A percentile compares a stretch with the other conserved stretches of the same genome.
These are phyloP conservation scores for Clivina fossor DNA, from an alignment of 2,888 invertebrate species.

Conservation along the genomic window DNA sequence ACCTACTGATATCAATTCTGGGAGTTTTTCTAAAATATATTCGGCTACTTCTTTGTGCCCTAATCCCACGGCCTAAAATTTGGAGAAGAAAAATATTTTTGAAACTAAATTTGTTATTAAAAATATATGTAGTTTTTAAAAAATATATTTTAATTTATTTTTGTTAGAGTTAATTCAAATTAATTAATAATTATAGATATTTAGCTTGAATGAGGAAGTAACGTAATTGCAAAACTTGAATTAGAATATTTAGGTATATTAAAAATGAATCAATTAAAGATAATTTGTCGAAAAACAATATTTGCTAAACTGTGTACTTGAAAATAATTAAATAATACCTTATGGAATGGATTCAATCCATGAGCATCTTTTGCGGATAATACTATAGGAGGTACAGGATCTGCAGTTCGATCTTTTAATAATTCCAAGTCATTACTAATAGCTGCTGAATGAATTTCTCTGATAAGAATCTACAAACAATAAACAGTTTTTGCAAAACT, in stretches of 20 bases:
- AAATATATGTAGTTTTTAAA: no score
- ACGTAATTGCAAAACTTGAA: no score
- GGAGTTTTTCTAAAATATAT: constrained; percentile 70
- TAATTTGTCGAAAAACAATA: background rate
- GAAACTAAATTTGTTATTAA: constrained; percentile 13
- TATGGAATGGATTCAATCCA: constrained; percentile 84
- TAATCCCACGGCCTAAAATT: constrained; percentile 78
- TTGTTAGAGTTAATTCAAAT: no score
- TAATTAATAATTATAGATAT: no score
- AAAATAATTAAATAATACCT: constrained; percentile 56
- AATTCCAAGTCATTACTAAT: constrained; percentile 75
- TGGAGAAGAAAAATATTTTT: constrained; percentile 36
- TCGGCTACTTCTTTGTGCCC: constrained; percentile 75
- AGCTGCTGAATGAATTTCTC: constrained; percentile 77
- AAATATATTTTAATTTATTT: no score
- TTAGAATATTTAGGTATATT: no score
- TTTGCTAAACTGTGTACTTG: background rate
- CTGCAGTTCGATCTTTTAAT: constrained; percentile 65
- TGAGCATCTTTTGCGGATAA: constrained; percentile 76
- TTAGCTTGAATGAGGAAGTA: no score
- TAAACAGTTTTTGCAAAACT: background rate
- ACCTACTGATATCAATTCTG: constrained; percentile 66
- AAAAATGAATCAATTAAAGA: no score
- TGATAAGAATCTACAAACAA: constrained; percentile 74
- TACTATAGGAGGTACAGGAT: constrained; percentile 70